A percentile compares a stretch with the other conserved stretches of the same genome.
phyloP scores from a whole-genome alignment of 1,140 invertebrate species.

The Lepidurus apus region DNA sequence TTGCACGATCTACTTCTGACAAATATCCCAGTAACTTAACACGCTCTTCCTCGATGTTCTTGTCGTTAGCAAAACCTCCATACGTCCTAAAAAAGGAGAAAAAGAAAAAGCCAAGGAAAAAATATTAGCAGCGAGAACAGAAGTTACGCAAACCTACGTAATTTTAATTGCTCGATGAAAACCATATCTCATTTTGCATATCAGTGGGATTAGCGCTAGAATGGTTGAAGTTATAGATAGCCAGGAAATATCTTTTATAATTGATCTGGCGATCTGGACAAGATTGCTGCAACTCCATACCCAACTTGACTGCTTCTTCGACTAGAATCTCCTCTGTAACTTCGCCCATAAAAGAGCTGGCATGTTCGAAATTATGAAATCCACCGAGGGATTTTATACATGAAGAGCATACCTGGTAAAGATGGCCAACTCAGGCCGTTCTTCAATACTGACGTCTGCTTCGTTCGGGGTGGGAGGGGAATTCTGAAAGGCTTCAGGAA shows the following conservation, averaged over 20 bases:
- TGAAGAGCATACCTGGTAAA: conserved; percentile 29
- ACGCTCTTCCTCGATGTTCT: background rate
- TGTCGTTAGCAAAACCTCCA: background rate
- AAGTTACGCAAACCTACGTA: background rate
- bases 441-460: conserved; percentile 42
- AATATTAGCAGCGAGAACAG: background rate
- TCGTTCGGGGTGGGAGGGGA: conserved; percentile 41
- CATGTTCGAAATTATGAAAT: background rate
- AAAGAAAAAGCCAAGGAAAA: background rate
- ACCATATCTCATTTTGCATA: background rate
- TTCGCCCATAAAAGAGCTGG: background rate
- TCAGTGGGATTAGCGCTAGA: background rate
- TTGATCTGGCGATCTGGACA: background rate
- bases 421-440: conserved; percentile 33
- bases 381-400: background rate
- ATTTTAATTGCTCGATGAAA: background rate
- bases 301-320: background rate
- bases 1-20: background rate
- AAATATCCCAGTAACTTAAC: background rate
- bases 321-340: background rate
- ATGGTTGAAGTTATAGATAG: background rate
- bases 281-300: background rate
- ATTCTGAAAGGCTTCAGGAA: conserved; percentile 40
- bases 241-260: background rate
- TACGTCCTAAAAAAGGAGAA: background rate